phyloP scores from a whole-genome alignment of 2,797 vertebrate species.

The Huso huso region DNA sequence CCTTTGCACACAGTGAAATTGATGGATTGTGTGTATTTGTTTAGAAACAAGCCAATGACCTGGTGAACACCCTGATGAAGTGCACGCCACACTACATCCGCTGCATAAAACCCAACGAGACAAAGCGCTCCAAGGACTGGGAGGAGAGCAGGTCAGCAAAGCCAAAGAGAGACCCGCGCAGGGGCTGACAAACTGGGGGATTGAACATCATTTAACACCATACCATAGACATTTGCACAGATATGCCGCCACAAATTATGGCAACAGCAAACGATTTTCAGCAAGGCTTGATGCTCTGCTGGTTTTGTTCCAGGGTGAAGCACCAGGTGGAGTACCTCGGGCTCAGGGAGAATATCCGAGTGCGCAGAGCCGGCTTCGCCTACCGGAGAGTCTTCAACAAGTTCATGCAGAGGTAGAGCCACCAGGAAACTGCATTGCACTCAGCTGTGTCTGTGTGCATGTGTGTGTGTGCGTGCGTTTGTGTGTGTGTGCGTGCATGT shows the following conservation, averaged over 20 bases:
- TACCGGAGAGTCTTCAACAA: conserved; percentile 84
- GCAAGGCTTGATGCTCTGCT: too few relatives aligned
- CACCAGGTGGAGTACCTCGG: conserved; percentile 94
- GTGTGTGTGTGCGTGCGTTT: neutral
- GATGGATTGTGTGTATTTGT: conserved; percentile 6
- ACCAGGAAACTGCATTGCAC: neutral
- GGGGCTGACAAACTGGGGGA: too few relatives aligned
- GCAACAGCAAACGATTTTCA: too few relatives aligned
- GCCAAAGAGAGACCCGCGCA: too few relatives aligned
- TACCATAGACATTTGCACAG: too few relatives aligned
- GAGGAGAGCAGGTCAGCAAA: conserved; percentile 81
- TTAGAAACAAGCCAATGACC: conserved; percentile 92
- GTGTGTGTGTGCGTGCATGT: neutral
- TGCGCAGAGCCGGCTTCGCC: conserved; percentile 83
- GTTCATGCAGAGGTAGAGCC: conserved; percentile 75
- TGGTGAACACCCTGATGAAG: conserved; percentile 88
- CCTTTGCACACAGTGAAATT: too few relatives aligned
- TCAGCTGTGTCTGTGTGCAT: neutral
- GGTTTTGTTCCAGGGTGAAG: conserved; percentile 55
- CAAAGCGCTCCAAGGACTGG: conserved; percentile 87
- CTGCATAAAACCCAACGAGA: conserved; percentile 95
- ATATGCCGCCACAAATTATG: too few relatives aligned
- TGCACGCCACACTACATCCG: conserved; percentile 95
- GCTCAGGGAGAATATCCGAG: conserved; percentile 84
- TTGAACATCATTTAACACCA: too few relatives aligned